phyloP scores from a whole-genome alignment of 2,888 invertebrate genomes.

The Malachius bipustulatus region DNA sequence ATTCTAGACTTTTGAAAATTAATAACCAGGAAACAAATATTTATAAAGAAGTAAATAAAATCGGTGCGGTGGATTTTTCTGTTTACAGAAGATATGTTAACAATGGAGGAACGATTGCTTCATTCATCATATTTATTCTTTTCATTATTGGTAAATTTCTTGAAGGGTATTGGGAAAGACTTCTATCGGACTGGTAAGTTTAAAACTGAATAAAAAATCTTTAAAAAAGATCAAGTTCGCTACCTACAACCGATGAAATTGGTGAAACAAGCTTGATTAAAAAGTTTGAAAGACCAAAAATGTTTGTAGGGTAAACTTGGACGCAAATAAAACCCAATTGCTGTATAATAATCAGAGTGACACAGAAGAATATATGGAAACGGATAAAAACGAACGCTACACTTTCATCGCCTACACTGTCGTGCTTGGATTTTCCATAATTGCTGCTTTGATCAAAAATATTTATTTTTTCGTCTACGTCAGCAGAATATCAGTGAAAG shows the following conservation, averaged over 20 bases:
- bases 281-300: no score
- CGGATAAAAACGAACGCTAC: conserved; percentile 6
- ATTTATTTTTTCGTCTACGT: conserved; percentile 6
- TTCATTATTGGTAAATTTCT: conserved; percentile 13
- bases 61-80: conserved; percentile 9
- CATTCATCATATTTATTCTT: no score
- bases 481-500: conserved; percentile 10
- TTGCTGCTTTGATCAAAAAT: conserved; percentile 7
- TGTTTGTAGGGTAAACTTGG: conserved; percentile 13
- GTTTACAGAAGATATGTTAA: conserved; percentile 12
- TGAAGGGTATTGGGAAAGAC: conserved; percentile 13
- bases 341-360: conserved; percentile 7
- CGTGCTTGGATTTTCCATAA: conserved; percentile 8
- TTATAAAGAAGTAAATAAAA: conserved; percentile 11
- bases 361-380: conserved; percentile 7
- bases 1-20: no score
- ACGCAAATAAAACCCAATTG: conserved; percentile 9
- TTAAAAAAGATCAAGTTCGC: no score
- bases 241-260: no score
- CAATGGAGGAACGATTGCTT: conserved; percentile 8
- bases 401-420: conserved; percentile 10
- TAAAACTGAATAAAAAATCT: no score
- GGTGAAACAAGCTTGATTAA: no score
- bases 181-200: conserved; percentile 17
- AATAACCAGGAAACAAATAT: conserved; percentile 9